Evolutionary conservation across 2,888 invertebrate genomes (phyloP).

Genomic region (Eumacrocentrus americanus): DNA sequence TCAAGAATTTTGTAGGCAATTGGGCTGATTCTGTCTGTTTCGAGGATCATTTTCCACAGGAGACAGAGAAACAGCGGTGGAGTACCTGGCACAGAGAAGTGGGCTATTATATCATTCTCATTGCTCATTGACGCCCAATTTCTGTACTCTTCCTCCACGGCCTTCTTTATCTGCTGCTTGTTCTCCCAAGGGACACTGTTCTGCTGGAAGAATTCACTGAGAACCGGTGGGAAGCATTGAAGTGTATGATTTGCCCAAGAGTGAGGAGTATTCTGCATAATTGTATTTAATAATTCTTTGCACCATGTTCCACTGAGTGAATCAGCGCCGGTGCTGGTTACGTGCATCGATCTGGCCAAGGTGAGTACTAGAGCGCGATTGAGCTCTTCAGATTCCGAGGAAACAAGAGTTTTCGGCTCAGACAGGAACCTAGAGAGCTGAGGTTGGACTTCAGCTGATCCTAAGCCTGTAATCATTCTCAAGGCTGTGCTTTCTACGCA

Average conservation of each 20-base stretch:
- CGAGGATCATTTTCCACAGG: constrained; percentile 94
- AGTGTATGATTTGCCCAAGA: constrained; percentile 94
- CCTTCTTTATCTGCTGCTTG: constrained; percentile 88
- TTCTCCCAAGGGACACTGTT: constrained; percentile 86
- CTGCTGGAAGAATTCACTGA: constrained; percentile 87
- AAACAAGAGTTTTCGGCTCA: constrained; percentile 89
- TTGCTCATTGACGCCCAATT: constrained; percentile 98
- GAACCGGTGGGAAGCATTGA: constrained; percentile 87
- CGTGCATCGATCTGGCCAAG: constrained; percentile 90
- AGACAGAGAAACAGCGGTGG: constrained; percentile 90
- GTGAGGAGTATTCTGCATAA: constrained; percentile 94
- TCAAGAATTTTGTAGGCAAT: constrained; percentile 97
- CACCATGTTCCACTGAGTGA: constrained; percentile 78
- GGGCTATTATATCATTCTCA: constrained; percentile 94
- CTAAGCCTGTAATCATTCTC: constrained; percentile 84
- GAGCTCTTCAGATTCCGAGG: constrained; percentile 93
- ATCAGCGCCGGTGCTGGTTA: constrained; percentile 76
- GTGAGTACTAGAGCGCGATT: constrained; percentile 93
- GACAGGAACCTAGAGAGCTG: constrained; percentile 90
- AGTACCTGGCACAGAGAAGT: constrained; percentile 93
- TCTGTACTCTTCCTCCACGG: constrained; percentile 93
- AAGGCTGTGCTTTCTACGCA: constrained; percentile 91
- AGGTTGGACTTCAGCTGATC: constrained; percentile 93
- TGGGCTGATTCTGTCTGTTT: constrained; percentile 90
- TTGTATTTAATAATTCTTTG: constrained; percentile 85